These are phyloP conservation scores for Nyctibius grandis DNA, from an alignment of 2,797 vertebrate species.

Conservation along the genomic window DNA sequence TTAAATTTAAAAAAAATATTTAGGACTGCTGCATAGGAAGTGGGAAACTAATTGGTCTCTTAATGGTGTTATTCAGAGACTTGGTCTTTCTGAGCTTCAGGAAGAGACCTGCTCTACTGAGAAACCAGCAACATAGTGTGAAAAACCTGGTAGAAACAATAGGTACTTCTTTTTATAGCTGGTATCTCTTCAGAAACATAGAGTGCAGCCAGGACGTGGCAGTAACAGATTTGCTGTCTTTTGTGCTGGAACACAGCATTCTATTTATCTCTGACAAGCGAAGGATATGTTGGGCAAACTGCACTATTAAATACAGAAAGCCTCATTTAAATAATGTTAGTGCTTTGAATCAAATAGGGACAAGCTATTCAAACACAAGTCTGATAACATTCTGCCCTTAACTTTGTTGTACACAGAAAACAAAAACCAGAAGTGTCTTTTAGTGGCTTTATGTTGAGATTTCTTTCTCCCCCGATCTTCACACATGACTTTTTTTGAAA, in stretches of 20 bases:
- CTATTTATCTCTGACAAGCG: conserved; percentile 57
- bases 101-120: neutral
- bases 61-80: neutral
- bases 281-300: conserved; percentile 58
- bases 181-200: conserved; percentile 36
- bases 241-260: conserved; percentile 51
- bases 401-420: neutral
- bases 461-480: neutral
- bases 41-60: neutral
- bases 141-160: conserved; percentile 55
- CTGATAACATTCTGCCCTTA: conserved; percentile 49
- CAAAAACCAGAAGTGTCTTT: neutral
- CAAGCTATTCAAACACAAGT: conserved; percentile 14
- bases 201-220: conserved; percentile 29
- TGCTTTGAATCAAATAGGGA: conserved; percentile 40
- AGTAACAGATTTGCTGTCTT: conserved; percentile 62
- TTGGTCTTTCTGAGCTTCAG: conserved; percentile 22
- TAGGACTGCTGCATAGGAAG: neutral
- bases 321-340: conserved; percentile 44
- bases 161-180: conserved; percentile 59
- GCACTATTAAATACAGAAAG: conserved; percentile 49
- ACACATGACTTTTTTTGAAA: neutral
- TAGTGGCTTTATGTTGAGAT: neutral
- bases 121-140: conserved; percentile 27
- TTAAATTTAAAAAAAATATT: neutral